Evolutionary conservation across 2,113 vertebrate genomes (phyloP), one percentile per base, ranked within the genome.

Genomic region (Numida meleagris): DNA sequence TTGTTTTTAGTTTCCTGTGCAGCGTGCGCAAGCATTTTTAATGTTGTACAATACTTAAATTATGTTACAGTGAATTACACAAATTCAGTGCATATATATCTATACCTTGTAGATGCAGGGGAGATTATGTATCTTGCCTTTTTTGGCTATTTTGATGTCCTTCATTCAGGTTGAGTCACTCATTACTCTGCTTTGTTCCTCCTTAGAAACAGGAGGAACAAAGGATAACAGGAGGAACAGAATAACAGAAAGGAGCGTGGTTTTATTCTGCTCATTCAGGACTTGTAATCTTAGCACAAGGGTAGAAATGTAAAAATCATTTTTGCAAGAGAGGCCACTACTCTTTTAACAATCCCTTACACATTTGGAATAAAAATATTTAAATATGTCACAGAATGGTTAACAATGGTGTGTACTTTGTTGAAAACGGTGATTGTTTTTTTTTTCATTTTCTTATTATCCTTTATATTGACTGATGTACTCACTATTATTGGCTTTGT

Each of bases 1-100:
- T n/a, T 61, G 27, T 50, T 92, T 77, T 76, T 87, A 88, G 12
- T 94, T 74, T 88, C 77, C 36, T 72, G 31, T 89, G 53, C 42
- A 6, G 2, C 23, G 4, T 62, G 58, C 59, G 78, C 71, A 78
- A 75, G 89, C 70, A 61, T 79, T 57, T 71, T 68, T 95, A 29
- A 21, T 93, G 65, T 94, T 62, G 34, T 67, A 27, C 21, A 50
- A 59, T 81, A 89, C 92, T 96, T 86, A 86, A 72, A 81, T 29
- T 24, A 21, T 83, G 29, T 18, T 68, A 16, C 17, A 45, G 46
- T 1, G 0, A 89, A 77, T 93, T 79, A 33, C 16, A 48, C 16
- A 77, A 36, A 67, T 91, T 84, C 51, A 78, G 3, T 57, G n/a
- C 27, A 13, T 79, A 5, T 83, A 1, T 70, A 12, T 80, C 33